Percentiles rank a stretch among this genome's conserved stretches.
Conservation (phyloP, 2,113 vertebrate genomes). For the Bufo bufo region DNA sequence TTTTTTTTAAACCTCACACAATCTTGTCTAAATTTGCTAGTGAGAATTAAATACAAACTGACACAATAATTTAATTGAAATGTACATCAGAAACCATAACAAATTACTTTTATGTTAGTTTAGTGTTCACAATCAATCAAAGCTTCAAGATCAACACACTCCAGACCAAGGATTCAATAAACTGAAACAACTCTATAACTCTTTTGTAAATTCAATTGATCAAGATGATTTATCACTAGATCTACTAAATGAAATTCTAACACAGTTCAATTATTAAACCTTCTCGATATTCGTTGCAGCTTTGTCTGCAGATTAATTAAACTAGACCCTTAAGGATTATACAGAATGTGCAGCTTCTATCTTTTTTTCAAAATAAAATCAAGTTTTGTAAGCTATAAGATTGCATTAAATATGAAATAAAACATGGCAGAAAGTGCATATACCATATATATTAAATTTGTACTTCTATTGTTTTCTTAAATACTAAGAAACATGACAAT, state of each 20-base stretch:
- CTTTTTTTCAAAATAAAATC: background rate
- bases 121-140: slow-evolving; percentile 26
- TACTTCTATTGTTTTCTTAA: background rate
- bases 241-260: slow-evolving; percentile 19
- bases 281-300: slow-evolving; percentile 1
- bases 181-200: slow-evolving; percentile 17
- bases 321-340: background rate
- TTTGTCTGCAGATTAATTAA: slow-evolving; percentile 28
- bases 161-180: slow-evolving; percentile 22
- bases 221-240: slow-evolving; percentile 29
- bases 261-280: slow-evolving; percentile 1
- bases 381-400: background rate
- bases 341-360: background rate
- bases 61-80: slow-evolving; percentile 11
- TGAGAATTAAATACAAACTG: slow-evolving; percentile 8
- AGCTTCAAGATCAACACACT: background rate
- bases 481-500: background rate
- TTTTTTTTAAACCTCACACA: background rate
- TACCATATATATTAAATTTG: background rate
- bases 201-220: slow-evolving; percentile 29
- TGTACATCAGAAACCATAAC: slow-evolving; percentile 14
- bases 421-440: background rate
- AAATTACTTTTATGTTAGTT: slow-evolving; percentile 6
- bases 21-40: background rate
- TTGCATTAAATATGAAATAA: background rate